Evolutionary conservation across 2,113 vertebrate species (phyloP).

Genomic region (Trichechus manatus): DNA sequence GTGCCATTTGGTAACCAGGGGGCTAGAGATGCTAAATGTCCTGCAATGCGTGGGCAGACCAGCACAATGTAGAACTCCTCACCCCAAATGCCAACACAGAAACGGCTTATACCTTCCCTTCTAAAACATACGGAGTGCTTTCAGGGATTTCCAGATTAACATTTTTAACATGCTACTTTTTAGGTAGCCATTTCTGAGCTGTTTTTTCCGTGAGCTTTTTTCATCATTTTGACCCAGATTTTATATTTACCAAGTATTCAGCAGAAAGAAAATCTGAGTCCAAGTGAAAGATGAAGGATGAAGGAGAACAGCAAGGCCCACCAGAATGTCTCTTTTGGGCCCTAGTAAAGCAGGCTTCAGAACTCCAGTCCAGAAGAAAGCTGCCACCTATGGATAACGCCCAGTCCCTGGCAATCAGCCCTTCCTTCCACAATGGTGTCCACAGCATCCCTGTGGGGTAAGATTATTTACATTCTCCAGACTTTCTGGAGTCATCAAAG

Average conservation of each 20-base stretch:
- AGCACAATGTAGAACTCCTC: neutral
- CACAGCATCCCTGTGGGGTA: neutral
- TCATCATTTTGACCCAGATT: constrained; percentile 16
- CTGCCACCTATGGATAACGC: neutral
- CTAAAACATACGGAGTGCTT: neutral
- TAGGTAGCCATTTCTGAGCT: neutral
- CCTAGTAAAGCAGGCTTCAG: neutral
- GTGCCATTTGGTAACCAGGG: neutral
- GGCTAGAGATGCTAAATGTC: neutral
- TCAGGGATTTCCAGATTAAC: constrained; percentile 12
- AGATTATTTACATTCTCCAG: neutral
- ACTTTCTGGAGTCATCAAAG: neutral
- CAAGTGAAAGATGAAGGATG: constrained; percentile 13
- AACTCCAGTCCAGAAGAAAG: neutral
- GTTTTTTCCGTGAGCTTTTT: neutral
- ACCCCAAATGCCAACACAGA: constrained; percentile 3
- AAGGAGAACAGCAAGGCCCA: neutral
- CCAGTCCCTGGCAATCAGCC: neutral
- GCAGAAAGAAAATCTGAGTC: constrained; percentile 20
- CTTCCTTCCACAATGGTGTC: neutral
- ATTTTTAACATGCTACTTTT: constrained; percentile 27
- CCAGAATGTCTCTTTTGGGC: neutral
- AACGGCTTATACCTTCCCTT: neutral
- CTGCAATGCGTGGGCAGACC: neutral
- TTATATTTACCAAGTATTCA: neutral